Evolutionary conservation across 2,797 vertebrate species (phyloP).

Genomic region (Decapterus maruadsi): DNA sequence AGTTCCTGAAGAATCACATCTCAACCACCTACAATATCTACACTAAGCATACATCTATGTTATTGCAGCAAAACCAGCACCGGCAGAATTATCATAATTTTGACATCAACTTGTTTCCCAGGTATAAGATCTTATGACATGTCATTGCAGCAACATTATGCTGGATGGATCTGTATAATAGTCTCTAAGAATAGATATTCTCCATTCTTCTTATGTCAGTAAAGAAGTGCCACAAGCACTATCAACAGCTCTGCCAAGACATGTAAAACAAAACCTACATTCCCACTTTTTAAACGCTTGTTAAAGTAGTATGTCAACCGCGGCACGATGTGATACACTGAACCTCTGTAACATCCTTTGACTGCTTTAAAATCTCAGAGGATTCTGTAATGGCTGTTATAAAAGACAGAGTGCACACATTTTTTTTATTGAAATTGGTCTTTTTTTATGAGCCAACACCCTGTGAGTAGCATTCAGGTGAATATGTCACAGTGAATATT

Average conservation of each 20-base stretch:
- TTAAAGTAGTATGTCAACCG: constrained; percentile 27
- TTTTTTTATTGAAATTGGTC: constrained; percentile 43
- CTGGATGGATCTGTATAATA: constrained; percentile 5
- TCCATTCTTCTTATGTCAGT: background rate
- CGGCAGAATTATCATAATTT: too few relatives aligned
- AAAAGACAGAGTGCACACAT: constrained; percentile 42
- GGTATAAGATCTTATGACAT: too few relatives aligned
- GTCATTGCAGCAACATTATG: background rate
- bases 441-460: constrained; percentile 44
- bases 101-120: too few relatives aligned
- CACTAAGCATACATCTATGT: too few relatives aligned
- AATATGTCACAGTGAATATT: constrained; percentile 36
- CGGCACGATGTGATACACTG: constrained; percentile 13
- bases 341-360: constrained; percentile 31
- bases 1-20: too few relatives aligned
- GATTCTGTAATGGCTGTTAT: constrained; percentile 34
- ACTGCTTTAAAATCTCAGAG: constrained; percentile 45
- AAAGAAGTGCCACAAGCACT: background rate
- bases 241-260: background rate
- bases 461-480: constrained; percentile 40
- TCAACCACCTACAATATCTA: too few relatives aligned
- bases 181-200: background rate
- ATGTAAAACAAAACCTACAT: constrained; percentile 8
- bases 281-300: constrained; percentile 13
- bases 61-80: too few relatives aligned